Base-by-base conservation (phyloP, 2,888 invertebrate species). In the Schrankia costaestrigalis region DNA sequence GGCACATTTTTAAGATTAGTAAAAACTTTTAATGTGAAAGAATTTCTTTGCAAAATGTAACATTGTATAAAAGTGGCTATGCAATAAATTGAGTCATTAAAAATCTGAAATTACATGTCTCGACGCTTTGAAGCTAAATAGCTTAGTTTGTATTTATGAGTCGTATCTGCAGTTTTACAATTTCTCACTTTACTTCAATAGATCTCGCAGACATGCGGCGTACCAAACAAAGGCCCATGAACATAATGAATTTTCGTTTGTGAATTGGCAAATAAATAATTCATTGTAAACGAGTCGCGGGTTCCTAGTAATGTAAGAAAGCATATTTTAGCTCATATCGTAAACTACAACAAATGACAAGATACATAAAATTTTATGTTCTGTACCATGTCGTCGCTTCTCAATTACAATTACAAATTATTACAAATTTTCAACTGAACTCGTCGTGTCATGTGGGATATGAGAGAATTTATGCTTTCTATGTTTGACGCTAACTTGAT, bases 361-460 rank as follows among this genome's bases (percentile, higher is more conserved):
- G 65, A 70, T 66, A 71, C 81, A 65, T 86, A 77, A 86, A 86
- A 63, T 76, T 84, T 84, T 80, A 86, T 77, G 79, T 63, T 60
- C 60, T 44, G 70, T 65, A 64, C 70, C 60, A 72, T 69, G 72
- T 64, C 72, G 71, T 66, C 67, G 66, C 70, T 66, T 71, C 80
- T 76, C 82, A 78, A 86, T 86, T 85, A 84, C 80, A 86, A 85
- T 84, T 79, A 84, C 85, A 85, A 84, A 85, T 84, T 79, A 82
- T 78, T 79, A 78, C 77, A 78, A 80, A 83, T 78, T 75, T 77
- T 71, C 75, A 75, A 68, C 63, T 54, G 51, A 46, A 33, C 52
- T 40, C 56, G 42, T 48, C 54, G 65, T 68, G 71, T 71, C 66
- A 61, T 67, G 60, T 70, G 62, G 58, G 57, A 67, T 69, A 71